These are phyloP conservation scores for Balaenoptera acutorostrata DNA, from an alignment of 2,113 vertebrate species.

Conservation along the genomic window DNA sequence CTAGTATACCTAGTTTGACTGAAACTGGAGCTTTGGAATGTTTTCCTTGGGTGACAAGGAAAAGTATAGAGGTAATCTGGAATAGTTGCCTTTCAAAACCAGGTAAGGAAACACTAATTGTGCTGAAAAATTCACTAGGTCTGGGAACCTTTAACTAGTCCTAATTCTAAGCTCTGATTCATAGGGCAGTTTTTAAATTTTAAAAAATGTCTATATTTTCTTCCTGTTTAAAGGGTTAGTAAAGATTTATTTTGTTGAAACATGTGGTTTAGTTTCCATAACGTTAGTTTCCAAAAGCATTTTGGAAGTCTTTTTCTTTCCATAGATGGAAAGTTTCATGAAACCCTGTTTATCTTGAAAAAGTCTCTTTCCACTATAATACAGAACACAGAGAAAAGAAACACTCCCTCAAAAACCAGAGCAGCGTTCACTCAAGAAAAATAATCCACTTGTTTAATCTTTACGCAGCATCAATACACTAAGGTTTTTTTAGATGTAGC, in stretches of 20 bases:
- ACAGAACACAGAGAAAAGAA: neutral
- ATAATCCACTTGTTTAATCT: neutral
- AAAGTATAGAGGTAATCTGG: neutral
- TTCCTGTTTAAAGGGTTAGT: neutral
- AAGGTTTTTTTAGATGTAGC: neutral
- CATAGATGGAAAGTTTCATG: slow-evolving; percentile 14
- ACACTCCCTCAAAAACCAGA: neutral
- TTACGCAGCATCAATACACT: neutral
- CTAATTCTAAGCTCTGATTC: neutral
- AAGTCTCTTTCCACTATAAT: neutral
- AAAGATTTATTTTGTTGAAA: slow-evolving; percentile 20
- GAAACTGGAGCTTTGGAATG: neutral
- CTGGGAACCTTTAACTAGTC: neutral
- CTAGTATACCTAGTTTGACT: neutral
- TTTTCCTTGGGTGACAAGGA: neutral
- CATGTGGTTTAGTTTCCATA: neutral
- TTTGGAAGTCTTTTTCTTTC: neutral
- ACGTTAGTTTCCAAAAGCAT: slow-evolving; percentile 23
- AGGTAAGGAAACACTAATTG: neutral
- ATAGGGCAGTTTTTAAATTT: neutral
- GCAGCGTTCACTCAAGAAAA: neutral
- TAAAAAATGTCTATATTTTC: neutral
- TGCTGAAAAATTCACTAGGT: neutral
- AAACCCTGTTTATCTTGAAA: slow-evolving; percentile 43
- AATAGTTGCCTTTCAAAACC: neutral